Percentiles rank a stretch among this genome's conserved stretches.
Conservation (phyloP, 2,888 invertebrate species). For the Eupeodes luniger region DNA sequence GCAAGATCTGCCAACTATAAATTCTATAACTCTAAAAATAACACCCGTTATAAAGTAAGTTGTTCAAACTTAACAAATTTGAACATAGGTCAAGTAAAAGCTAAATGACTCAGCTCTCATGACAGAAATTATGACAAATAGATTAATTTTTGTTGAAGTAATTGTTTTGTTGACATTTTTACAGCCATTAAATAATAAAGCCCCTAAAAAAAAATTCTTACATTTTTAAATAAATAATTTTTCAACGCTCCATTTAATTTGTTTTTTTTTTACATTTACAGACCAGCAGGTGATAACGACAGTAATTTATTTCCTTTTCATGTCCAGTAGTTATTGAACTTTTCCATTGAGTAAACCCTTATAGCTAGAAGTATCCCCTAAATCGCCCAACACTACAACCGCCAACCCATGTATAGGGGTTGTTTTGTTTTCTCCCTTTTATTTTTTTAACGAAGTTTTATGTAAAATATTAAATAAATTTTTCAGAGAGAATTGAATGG, state of each 20-base stretch:
- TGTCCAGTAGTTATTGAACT: constrained; percentile 51
- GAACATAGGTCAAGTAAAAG: background rate
- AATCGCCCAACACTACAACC: too few species aligned
- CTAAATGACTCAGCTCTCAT: background rate
- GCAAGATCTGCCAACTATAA: too few species aligned
- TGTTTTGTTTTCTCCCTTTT: constrained; percentile 13
- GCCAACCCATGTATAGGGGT: background rate
- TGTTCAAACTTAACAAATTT: too few species aligned
- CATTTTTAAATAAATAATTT: constrained; percentile 5
- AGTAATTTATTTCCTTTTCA: constrained; percentile 50
- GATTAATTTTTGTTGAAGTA: background rate
- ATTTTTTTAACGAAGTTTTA: constrained; percentile 3
- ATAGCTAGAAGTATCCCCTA: background rate
- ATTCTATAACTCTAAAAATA: too few species aligned
- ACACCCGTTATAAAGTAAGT: too few species aligned
- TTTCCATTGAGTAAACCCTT: constrained; percentile 1
- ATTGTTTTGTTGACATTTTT: constrained; percentile 26
- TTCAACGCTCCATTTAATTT: constrained; percentile 15
- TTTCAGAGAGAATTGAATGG: background rate
- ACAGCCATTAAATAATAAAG: constrained; percentile 2
- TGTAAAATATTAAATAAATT: background rate
- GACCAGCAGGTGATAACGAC: constrained; percentile 52
- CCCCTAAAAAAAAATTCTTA: background rate
- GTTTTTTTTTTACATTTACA: background rate
- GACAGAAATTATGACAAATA: background rate